A percentile compares a stretch with the other conserved stretches of the same genome.
These are phyloP conservation scores for Hesperia comma DNA, from an alignment of 2,888 invertebrate genomes.

Conservation along the genomic window DNA sequence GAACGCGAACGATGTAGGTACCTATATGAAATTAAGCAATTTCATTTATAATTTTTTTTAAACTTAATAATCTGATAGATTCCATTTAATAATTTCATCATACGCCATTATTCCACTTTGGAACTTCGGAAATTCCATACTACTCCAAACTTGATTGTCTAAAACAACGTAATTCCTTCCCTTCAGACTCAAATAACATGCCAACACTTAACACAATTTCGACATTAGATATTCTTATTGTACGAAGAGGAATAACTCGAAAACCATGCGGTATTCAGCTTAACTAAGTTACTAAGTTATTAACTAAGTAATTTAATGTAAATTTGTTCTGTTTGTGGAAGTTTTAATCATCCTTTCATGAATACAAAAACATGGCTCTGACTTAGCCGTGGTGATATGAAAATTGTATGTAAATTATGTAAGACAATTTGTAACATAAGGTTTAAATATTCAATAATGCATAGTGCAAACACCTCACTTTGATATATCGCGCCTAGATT, in stretches of 20 bases:
- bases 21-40: too few relatives aligned
- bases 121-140: conserved; percentile 10
- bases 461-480: not conserved
- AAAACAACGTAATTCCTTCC: conserved; percentile 24
- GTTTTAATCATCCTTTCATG: conserved; percentile 38
- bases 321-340: conserved; percentile 37
- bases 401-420: conserved; percentile 14
- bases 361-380: conserved; percentile 31
- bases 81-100: not conserved
- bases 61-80: not conserved
- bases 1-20: too few relatives aligned
- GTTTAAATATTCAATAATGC: not conserved
- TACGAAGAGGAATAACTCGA: conserved; percentile 20
- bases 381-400: conserved; percentile 25
- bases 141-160: conserved; percentile 26
- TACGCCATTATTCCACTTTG: conserved; percentile 2
- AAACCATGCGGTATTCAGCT: conserved; percentile 20
- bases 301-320: conserved; percentile 34
- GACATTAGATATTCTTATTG: conserved; percentile 32
- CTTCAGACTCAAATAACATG: conserved; percentile 22
- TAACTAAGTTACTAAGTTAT: conserved; percentile 27
- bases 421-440: conserved; percentile 5
- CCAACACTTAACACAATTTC: conserved; percentile 35
- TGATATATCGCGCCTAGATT: too few relatives aligned
- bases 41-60: not conserved